A percentile compares a stretch with the other conserved stretches of the same genome.
These are phyloP conservation scores for Anolis sagrei DNA, from an alignment of 2,113 vertebrate genomes.

Conservation along the genomic window DNA sequence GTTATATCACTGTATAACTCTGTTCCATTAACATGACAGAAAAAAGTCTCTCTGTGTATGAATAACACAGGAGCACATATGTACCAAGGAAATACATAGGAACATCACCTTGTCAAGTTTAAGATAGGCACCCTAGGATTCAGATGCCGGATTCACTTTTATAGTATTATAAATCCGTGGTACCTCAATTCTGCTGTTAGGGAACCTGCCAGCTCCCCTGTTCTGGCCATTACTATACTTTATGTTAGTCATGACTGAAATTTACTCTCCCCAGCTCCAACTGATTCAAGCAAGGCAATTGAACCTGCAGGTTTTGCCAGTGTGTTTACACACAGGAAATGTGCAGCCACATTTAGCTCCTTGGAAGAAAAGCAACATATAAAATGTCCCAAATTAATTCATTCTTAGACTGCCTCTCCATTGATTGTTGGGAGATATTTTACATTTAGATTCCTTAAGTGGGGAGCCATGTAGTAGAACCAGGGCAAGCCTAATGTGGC, in stretches of 20 bases:
- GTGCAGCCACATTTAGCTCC: no score
- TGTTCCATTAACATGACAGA: constrained; percentile 51
- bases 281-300: background rate
- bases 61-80: constrained; percentile 30
- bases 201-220: background rate
- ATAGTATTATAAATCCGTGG: background rate
- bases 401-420: no score
- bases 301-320: background rate
- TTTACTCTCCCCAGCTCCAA: background rate
- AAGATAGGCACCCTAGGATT: background rate
- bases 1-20: constrained; percentile 54
- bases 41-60: background rate
- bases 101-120: background rate
- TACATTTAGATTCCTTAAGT: background rate
- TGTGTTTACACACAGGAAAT: background rate
- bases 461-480: background rate
- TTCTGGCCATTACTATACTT: background rate
- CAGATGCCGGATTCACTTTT: background rate
- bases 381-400: no score
- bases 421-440: no score
- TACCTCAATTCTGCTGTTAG: background rate
- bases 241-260: background rate
- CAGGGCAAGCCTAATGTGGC: background rate
- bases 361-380: no score
- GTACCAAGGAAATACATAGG: background rate